Conservation (phyloP, 2,888 invertebrate species). For the Amphiduros pacificus region DNA sequence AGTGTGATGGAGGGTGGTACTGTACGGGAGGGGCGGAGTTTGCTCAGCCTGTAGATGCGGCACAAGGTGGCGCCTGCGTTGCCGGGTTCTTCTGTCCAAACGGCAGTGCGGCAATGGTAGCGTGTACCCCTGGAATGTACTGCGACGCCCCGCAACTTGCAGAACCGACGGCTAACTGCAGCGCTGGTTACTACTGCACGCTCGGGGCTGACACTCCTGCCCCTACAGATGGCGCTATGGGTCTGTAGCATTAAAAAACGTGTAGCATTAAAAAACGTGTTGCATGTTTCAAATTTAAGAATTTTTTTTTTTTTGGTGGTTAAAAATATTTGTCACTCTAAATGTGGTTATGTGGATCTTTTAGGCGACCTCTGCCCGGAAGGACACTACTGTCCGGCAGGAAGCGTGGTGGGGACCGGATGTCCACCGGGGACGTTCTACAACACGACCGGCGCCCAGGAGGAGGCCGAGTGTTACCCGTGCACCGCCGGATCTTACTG, state of each 20-base stretch:
- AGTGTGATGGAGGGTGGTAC: constrained; percentile 54
- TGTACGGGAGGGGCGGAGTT: constrained; percentile 40
- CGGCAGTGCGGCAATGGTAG: constrained; percentile 15
- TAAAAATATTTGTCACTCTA: neutral
- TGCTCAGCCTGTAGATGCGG: constrained; percentile 33
- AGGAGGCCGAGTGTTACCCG: constrained; percentile 40
- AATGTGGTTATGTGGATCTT: neutral
- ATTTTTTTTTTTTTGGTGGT: neutral
- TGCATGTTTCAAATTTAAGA: too few relatives aligned
- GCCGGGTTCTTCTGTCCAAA: constrained; percentile 25
- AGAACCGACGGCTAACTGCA: constrained; percentile 44
- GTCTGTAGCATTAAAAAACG: too few relatives aligned
- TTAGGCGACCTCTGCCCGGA: constrained; percentile 46
- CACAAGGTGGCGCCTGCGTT: constrained; percentile 24
- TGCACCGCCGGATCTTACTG: constrained; percentile 51
- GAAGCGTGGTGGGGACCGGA: constrained; percentile 34
- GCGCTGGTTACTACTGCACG: constrained; percentile 41
- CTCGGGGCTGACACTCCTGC: constrained; percentile 28
- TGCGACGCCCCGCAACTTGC: constrained; percentile 46
- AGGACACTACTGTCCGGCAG: constrained; percentile 38
- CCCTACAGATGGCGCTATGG: constrained; percentile 30
- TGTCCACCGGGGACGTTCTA: constrained; percentile 54
- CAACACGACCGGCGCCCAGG: constrained; percentile 42
- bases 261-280: too few relatives aligned
- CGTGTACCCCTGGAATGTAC: constrained; percentile 50